These are phyloP conservation scores for Agriotes lineatus DNA, from an alignment of 2,888 invertebrate genomes.

Conservation along the genomic window DNA sequence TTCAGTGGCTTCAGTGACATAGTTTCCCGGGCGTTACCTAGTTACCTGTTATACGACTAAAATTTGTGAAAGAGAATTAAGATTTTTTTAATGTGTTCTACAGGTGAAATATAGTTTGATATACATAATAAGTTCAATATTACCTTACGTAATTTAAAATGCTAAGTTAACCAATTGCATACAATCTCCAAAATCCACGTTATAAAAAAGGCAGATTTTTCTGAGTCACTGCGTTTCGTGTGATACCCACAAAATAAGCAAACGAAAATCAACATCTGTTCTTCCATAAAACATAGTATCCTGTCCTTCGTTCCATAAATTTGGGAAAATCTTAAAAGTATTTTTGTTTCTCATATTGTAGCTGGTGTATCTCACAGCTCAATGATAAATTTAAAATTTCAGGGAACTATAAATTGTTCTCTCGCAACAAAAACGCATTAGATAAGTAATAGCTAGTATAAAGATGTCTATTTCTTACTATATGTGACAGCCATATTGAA, in stretches of 20 bases:
- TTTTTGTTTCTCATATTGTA: background rate
- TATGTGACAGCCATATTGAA: slow-evolving; percentile 44
- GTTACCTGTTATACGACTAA: too few species aligned
- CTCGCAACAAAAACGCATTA: slow-evolving; percentile 51
- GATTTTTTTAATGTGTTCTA: too few species aligned
- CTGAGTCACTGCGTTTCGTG: too few species aligned
- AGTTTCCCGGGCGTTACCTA: too few species aligned
- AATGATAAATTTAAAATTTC: slow-evolving; percentile 47
- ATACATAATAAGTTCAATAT: too few species aligned
- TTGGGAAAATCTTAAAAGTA: background rate
- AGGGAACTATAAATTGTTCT: slow-evolving; percentile 48
- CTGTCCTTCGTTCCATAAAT: background rate
- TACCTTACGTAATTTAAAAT: too few species aligned
- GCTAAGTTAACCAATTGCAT: too few species aligned
- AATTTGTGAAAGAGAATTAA: too few species aligned
- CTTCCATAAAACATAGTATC: slow-evolving; percentile 4
- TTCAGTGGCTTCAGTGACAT: too few species aligned
- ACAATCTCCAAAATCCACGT: too few species aligned
- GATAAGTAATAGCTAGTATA: slow-evolving; percentile 50
- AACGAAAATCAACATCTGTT: slow-evolving; percentile 4
- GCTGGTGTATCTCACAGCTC: background rate
- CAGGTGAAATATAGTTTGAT: too few species aligned
- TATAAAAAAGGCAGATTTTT: too few species aligned
- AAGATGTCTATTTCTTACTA: slow-evolving; percentile 44
- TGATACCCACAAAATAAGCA: slow-evolving; percentile 2